Conservation (phyloP, 30 jellyfish, hydroid and myxozoan species). For the Cassiopea andromeda region DNA sequence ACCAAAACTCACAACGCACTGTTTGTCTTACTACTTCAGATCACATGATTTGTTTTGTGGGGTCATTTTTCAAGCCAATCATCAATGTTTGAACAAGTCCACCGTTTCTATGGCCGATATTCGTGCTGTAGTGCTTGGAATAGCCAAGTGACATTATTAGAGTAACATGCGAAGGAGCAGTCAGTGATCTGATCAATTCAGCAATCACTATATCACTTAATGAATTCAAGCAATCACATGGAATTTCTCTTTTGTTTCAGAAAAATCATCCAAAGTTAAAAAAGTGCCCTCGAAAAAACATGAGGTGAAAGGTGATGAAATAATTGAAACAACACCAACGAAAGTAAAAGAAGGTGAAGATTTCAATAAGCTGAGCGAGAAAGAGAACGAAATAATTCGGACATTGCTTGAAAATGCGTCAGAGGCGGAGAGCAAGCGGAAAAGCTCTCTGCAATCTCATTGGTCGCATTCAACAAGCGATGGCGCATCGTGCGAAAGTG, state of each 20-base stretch:
- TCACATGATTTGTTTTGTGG: too few relatives aligned
- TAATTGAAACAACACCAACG: neutral
- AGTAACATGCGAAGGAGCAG: neutral
- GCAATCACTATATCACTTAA: neutral
- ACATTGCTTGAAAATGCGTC: conserved; percentile 53
- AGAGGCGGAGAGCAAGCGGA: conserved; percentile 9
- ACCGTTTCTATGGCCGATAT: too few relatives aligned
- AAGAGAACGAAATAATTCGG: conserved; percentile 42
- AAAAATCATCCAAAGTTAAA: neutral
- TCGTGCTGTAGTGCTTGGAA: too few relatives aligned
- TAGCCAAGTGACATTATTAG: too few relatives aligned
- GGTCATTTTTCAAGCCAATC: too few relatives aligned
- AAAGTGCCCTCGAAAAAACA: neutral
- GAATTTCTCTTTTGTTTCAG: neutral
- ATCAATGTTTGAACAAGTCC: too few relatives aligned
- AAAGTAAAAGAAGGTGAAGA: neutral
- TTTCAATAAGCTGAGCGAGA: conserved; percentile 12
- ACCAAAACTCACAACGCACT: too few relatives aligned
- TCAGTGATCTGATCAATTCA: neutral
- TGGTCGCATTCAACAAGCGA: conserved; percentile 27
- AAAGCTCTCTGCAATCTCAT: conserved; percentile 1
- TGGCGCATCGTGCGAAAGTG: neutral
- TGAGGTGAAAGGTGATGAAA: neutral
- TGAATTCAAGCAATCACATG: neutral
- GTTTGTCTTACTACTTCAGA: too few relatives aligned